Evolutionary conservation across 2,797 vertebrate species (phyloP).

Genomic region (Oceanodroma leucorhoa): DNA sequence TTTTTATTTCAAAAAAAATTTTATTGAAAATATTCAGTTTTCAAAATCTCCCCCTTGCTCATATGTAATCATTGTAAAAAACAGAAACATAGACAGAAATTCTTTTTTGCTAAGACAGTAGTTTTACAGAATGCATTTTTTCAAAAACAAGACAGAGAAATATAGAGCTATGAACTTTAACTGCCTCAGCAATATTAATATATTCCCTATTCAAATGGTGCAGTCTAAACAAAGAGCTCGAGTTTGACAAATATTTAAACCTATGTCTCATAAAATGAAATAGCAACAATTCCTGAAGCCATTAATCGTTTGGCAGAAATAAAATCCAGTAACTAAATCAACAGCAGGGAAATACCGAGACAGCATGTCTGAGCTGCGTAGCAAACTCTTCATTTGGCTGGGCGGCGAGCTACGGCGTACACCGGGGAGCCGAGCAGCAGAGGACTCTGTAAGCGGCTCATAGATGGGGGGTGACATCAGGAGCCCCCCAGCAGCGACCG

Average conservation of each 20-base stretch:
- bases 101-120: neutral
- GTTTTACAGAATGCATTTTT: neutral
- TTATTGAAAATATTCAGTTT: neutral
- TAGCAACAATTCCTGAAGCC: neutral
- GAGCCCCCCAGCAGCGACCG: fast-evolving
- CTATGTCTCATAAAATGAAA: neutral
- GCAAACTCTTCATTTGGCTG: neutral
- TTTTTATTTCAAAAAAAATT: neutral
- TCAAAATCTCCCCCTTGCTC: neutral
- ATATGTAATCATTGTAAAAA: neutral
- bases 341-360: neutral
- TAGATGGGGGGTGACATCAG: neutral
- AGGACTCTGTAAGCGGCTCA: fast-evolving
- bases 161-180: neutral
- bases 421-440: neutral
- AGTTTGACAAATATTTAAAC: conserved; percentile 17
- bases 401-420: neutral
- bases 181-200: neutral
- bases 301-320: conserved; percentile 5
- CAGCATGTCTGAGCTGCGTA: neutral
- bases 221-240: neutral
- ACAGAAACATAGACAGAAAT: neutral
- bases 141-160: neutral
- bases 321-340: neutral
- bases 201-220: neutral